A percentile compares a stretch with the other conserved stretches of the same genome.
phyloP scores from a whole-genome alignment of 2,888 invertebrate genomes.

The Caenorhabditis panamensis region DNA sequence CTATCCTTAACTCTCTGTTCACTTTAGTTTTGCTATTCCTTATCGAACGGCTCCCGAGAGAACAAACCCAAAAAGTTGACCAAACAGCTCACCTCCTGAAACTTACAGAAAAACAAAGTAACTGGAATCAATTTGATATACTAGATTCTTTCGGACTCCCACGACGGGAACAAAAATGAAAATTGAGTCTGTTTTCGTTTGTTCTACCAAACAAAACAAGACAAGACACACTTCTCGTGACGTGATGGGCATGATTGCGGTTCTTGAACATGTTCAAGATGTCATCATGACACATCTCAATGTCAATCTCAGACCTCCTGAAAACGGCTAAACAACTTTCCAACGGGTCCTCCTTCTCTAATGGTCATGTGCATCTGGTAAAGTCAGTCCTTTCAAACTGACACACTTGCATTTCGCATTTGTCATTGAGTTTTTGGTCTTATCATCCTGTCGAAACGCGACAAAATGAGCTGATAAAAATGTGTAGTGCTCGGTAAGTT shows the following conservation, averaged over 20 bases:
- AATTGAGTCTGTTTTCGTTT: neutral
- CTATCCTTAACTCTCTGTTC: no score
- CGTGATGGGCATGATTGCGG: slow-evolving; percentile 38
- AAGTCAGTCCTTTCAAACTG: neutral
- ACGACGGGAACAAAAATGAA: neutral
- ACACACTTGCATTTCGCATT: neutral
- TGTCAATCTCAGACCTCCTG: slow-evolving; percentile 1
- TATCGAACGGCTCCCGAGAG: neutral
- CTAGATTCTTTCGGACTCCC: neutral
- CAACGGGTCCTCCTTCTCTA: neutral
- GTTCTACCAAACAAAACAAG: neutral
- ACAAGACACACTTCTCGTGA: neutral
- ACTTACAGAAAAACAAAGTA: neutral
- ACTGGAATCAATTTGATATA: no score
- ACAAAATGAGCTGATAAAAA: neutral
- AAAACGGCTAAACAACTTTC: slow-evolving; percentile 13
- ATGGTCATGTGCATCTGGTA: neutral
- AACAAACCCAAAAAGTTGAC: neutral
- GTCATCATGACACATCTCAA: slow-evolving; percentile 41
- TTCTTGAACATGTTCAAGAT: slow-evolving; percentile 50
- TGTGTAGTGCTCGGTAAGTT: neutral
- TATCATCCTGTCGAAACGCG: neutral
- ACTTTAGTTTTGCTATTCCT: no score
- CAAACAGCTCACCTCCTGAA: no score
- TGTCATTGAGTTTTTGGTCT: neutral